Percentiles rank a stretch among this genome's conserved stretches.
phyloP scores from a whole-genome alignment of 2,797 vertebrate species.

The Limnodromus scolopaceus region DNA sequence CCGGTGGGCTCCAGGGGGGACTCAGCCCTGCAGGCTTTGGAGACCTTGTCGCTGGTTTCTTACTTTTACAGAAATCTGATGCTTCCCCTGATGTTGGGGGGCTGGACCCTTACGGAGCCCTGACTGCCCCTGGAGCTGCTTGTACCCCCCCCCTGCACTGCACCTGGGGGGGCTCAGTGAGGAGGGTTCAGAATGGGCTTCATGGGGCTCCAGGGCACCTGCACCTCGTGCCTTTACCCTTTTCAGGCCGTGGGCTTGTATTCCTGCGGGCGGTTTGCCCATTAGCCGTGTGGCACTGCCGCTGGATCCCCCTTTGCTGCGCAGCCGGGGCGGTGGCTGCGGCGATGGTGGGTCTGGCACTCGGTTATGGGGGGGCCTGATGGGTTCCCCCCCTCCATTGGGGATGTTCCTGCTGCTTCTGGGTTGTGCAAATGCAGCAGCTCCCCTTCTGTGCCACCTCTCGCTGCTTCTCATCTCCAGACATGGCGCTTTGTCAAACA shows the following conservation, averaged over 20 bases:
- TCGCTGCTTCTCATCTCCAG: background rate
- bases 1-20: fast-evolving
- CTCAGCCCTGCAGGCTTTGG: background rate
- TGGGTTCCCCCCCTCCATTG: background rate
- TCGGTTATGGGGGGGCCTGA: fast-evolving
- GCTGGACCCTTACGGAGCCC: background rate
- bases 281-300: fast-evolving
- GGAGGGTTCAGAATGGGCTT: fast-evolving
- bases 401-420: too few relatives aligned
- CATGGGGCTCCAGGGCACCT: fast-evolving
- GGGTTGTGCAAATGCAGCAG: background rate
- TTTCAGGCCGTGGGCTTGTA: background rate
- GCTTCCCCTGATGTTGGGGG: background rate
- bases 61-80: too few relatives aligned
- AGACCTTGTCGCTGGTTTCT: fast-evolving
- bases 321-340: fast-evolving
- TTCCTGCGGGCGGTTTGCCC: fast-evolving
- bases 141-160: too few relatives aligned
- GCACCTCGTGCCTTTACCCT: background rate
- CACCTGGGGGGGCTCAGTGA: background rate
- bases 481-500: background rate
- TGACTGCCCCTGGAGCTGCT: background rate
- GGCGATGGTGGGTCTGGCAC: background rate
- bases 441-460: fast-evolving
- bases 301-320: fast-evolving